Evolutionary conservation across 35 echinoderm and acorn worm genomes (phyloP).

Genomic region (Lytechinus pictus): DNA sequence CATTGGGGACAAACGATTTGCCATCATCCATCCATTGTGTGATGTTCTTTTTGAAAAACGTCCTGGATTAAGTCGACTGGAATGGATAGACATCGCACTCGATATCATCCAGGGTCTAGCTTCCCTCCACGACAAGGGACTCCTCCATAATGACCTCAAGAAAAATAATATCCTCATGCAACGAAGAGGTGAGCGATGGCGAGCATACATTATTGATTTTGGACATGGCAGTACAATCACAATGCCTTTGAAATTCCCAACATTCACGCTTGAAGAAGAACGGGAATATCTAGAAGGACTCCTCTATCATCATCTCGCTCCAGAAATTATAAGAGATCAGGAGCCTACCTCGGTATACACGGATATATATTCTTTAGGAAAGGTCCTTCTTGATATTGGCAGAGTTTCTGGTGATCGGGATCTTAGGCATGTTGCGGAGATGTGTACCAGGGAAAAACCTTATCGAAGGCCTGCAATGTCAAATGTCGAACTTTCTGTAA

Average conservation of each 20-base stretch:
- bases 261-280: background rate
- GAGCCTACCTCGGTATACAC: background rate
- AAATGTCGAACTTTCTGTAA: background rate
- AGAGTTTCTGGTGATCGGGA: background rate
- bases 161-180: constrained; percentile 37
- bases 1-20: constrained; percentile 11
- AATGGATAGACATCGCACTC: constrained; percentile 48
- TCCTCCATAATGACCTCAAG: constrained; percentile 50
- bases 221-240: constrained; percentile 31
- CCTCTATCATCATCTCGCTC: constrained; percentile 40
- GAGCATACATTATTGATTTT: constrained; percentile 44
- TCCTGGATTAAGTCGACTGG: constrained; percentile 2
- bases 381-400: constrained; percentile 7
- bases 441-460: constrained; percentile 18
- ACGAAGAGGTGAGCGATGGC: constrained; percentile 27
- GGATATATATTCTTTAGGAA: constrained; percentile 24
- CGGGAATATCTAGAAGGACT: background rate
- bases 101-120: constrained; percentile 31
- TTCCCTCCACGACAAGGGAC: constrained; percentile 18
- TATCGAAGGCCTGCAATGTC: constrained; percentile 20
- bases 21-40: background rate
- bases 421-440: background rate
- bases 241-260: constrained; percentile 9
- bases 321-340: constrained; percentile 21
- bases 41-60: background rate